Evolutionary conservation across 2,888 invertebrate genomes (phyloP).

Genomic region (Drosophila neutralis): DNA sequence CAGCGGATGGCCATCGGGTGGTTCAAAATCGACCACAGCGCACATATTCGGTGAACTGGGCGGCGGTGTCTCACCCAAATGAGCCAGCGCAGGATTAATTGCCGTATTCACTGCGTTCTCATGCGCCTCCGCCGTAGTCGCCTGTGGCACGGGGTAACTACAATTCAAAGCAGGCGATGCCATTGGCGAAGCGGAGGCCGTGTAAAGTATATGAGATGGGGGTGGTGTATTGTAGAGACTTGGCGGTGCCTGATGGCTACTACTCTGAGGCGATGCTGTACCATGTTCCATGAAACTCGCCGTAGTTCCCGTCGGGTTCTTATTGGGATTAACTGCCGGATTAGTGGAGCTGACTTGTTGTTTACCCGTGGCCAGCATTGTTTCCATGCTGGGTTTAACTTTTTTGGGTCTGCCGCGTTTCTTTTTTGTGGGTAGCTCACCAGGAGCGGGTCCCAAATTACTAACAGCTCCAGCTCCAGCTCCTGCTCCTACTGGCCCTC

Average conservation of each 20-base stretch:
- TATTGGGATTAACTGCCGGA: slow-evolving; percentile 47
- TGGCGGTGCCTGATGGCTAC: slow-evolving; percentile 61
- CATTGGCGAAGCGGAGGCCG: slow-evolving; percentile 80
- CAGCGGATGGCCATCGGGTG: slow-evolving; percentile 44
- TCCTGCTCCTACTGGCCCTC: slow-evolving; percentile 5
- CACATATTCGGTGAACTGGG: slow-evolving; percentile 78
- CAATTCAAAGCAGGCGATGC: slow-evolving; percentile 82
- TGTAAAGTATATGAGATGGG: slow-evolving; percentile 71
- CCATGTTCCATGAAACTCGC: slow-evolving; percentile 20
- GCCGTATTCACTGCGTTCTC: neutral
- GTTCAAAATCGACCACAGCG: slow-evolving; percentile 72
- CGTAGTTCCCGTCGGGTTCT: neutral
- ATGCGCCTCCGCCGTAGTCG: slow-evolving; percentile 56
- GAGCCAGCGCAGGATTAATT: slow-evolving; percentile 32
- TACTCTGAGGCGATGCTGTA: slow-evolving; percentile 63
- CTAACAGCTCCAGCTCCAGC: neutral
- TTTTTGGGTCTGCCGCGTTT: slow-evolving; percentile 95
- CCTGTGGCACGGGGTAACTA: slow-evolving; percentile 59
- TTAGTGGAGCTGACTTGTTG: neutral
- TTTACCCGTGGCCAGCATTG: slow-evolving; percentile 50
- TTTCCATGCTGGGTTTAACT: slow-evolving; percentile 86
- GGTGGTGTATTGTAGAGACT: slow-evolving; percentile 70
- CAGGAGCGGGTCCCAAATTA: slow-evolving; percentile 73
- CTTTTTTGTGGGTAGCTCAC: slow-evolving; percentile 91
- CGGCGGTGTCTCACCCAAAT: slow-evolving; percentile 75